phyloP scores from a whole-genome alignment of 2,797 vertebrate species.

The Macroramphosus scolopax region DNA sequence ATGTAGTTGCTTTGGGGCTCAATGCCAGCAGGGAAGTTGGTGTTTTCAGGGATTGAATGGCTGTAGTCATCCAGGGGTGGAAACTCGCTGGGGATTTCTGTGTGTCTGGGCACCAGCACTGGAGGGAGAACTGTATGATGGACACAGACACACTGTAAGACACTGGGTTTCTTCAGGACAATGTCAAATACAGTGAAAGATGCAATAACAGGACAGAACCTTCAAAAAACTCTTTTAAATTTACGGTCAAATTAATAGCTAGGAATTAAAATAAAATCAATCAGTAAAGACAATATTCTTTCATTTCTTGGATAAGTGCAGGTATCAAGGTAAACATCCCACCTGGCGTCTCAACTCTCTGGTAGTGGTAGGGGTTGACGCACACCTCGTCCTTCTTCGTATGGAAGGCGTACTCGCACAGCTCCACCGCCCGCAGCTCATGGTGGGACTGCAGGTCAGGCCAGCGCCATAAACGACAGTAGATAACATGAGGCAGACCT shows the following conservation, averaged over 20 bases:
- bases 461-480: constrained; percentile 99
- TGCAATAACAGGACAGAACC: too few species aligned
- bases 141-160: constrained; percentile 22
- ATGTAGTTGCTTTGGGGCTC: constrained; percentile 99
- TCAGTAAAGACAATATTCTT: too few species aligned
- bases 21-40: constrained; percentile 97
- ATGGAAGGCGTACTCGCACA: constrained; percentile 97
- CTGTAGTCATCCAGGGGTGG: constrained; percentile 96
- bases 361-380: constrained; percentile 98
- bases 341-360: constrained; percentile 98
- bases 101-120: constrained; percentile 94
- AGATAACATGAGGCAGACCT: constrained; percentile 97
- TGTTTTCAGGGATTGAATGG: constrained; percentile 99
- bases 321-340: too few species aligned
- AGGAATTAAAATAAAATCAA: too few species aligned
- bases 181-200: too few species aligned
- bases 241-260: too few species aligned
- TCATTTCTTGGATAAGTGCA: too few species aligned
- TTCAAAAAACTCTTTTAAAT: too few species aligned
- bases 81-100: constrained; percentile 94
- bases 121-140: constrained; percentile 90
- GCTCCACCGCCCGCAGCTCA: constrained; percentile 95
- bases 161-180: too few species aligned
- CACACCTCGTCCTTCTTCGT: constrained; percentile 99
- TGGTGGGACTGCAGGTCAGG: constrained; percentile 99